A percentile compares a stretch with the other conserved stretches of the same genome.
These are phyloP conservation scores for Calcarius ornatus DNA, from an alignment of 2,113 vertebrate genomes.

Conservation along the genomic window DNA sequence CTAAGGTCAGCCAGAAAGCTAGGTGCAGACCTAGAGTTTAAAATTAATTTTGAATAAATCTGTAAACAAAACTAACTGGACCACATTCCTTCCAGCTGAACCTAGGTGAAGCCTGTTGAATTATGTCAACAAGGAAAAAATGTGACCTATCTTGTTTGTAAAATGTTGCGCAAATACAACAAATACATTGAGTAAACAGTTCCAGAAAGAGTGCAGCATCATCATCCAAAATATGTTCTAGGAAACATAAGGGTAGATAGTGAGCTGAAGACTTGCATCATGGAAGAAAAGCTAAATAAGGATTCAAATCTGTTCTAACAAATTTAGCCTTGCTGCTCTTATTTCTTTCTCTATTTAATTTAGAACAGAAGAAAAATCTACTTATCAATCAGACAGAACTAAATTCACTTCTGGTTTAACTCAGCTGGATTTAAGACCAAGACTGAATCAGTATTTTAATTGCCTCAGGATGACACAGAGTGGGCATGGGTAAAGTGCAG, in stretches of 20 bases:
- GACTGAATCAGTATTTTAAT: background rate
- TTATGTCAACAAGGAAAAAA: slow-evolving; percentile 27
- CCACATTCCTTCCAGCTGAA: background rate
- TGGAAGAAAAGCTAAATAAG: slow-evolving; percentile 10
- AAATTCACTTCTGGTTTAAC: background rate
- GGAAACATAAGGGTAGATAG: background rate
- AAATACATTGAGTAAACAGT: slow-evolving; percentile 24
- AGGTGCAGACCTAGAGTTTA: background rate
- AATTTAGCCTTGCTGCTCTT: background rate
- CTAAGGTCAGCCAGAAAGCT: background rate
- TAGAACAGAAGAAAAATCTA: background rate
- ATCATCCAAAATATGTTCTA: background rate
- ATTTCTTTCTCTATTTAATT: background rate
- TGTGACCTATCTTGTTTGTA: background rate
- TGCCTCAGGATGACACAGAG: background rate
- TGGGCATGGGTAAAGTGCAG: background rate
- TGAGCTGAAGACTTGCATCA: background rate
- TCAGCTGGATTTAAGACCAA: background rate
- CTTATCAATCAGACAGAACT: background rate
- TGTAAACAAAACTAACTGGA: background rate
- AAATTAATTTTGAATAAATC: slow-evolving; percentile 3
- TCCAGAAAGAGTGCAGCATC: background rate
- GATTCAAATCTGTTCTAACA: background rate
- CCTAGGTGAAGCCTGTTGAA: background rate
- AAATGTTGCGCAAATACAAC: background rate